phyloP scores from a whole-genome alignment of 2,113 vertebrate species.

The Cathartes aura region DNA sequence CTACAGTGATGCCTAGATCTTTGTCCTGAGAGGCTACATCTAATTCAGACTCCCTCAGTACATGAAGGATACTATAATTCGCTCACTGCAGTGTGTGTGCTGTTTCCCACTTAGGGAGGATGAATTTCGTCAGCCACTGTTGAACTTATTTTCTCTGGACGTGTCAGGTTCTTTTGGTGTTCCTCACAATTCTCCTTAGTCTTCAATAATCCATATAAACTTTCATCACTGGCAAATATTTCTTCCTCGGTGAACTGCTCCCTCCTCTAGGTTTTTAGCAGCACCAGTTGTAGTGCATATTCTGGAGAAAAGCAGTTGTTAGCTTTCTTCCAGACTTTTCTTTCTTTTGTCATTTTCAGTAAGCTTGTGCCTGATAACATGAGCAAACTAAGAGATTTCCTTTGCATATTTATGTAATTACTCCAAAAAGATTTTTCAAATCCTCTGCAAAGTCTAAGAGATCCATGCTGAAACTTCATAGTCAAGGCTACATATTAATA shows the following conservation, averaged over 20 bases:
- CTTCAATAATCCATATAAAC: not conserved
- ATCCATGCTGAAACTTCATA: conserved; percentile 12
- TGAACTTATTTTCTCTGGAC: not conserved
- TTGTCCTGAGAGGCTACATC: conserved; percentile 9
- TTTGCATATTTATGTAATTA: conserved; percentile 56
- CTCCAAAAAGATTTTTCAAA: conserved; percentile 39
- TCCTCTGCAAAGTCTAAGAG: conserved; percentile 28
- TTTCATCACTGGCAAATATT: not conserved
- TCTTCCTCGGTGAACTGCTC: not conserved
- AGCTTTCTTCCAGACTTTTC: not conserved
- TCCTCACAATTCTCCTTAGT: not conserved
- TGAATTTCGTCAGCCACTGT: not conserved
- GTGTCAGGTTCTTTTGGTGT: not conserved
- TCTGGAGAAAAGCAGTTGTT: not conserved
- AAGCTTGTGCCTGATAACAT: not conserved
- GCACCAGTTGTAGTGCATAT: not conserved
- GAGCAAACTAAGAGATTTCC: not conserved
- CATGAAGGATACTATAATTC: not conserved
- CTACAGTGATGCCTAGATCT: conserved; percentile 23
- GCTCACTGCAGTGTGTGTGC: not conserved
- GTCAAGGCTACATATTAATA: not conserved
- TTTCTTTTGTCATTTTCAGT: conserved; percentile 12
- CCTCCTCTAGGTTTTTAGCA: not conserved
- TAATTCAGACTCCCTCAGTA: conserved; percentile 2
- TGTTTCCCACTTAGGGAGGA: not conserved